A percentile compares a stretch with the other conserved stretches of the same genome.
Evolutionary conservation across 2,797 vertebrate species (phyloP).

Genomic region (Tinamus major): DNA sequence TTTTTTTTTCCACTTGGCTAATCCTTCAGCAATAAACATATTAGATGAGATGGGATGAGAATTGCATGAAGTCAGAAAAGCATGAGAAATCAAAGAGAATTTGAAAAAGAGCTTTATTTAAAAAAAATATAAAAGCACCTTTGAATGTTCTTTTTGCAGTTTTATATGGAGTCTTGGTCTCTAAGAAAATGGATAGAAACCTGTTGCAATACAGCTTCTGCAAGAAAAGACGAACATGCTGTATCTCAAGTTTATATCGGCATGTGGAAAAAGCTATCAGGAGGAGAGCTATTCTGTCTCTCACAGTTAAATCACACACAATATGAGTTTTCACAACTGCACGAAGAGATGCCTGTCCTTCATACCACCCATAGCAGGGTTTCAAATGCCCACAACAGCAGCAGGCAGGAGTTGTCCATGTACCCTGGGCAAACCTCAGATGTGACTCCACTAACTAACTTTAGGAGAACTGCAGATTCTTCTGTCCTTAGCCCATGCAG

Average conservation of each 20-base stretch:
- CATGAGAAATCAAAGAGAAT: background rate
- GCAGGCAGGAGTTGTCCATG: fast-evolving
- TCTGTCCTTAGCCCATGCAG: background rate
- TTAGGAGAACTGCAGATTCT: background rate
- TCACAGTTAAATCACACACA: background rate
- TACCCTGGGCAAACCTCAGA: background rate
- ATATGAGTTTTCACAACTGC: background rate
- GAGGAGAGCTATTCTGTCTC: background rate
- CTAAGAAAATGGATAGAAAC: background rate
- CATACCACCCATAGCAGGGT: background rate
- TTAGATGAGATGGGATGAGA: background rate
- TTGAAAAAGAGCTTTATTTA: background rate
- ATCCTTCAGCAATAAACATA: constrained; percentile 1
- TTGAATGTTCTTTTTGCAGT: background rate
- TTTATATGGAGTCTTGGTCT: background rate
- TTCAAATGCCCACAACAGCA: background rate
- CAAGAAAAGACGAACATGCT: background rate
- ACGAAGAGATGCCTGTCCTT: background rate
- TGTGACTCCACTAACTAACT: background rate
- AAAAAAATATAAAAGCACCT: background rate
- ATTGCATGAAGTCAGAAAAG: background rate
- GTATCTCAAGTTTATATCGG: background rate
- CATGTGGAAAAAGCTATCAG: background rate
- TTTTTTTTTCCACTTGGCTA: background rate
- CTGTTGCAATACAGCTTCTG: background rate